These are phyloP conservation scores for Diplosoma virens DNA, from an alignment of 23 tunicate species.

Conservation along the genomic window DNA sequence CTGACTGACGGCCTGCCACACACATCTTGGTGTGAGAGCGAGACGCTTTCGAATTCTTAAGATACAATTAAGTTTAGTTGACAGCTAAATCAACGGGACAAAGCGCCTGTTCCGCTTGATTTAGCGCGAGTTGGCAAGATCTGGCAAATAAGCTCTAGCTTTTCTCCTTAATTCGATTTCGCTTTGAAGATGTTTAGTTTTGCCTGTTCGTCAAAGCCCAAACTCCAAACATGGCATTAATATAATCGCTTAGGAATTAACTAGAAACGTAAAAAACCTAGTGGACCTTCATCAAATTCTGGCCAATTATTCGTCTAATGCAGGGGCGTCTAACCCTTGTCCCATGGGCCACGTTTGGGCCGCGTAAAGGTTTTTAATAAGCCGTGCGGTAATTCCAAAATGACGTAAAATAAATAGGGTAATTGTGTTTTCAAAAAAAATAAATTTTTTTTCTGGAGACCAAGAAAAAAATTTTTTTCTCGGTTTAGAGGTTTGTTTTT, in stretches of 20 bases:
- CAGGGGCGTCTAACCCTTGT: too few species aligned
- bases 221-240: background rate
- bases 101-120: background rate
- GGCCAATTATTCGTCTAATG: too few species aligned
- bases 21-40: conserved; percentile 7
- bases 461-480: too few species aligned
- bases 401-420: too few species aligned
- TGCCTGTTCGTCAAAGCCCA: background rate
- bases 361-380: too few species aligned
- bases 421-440: too few species aligned
- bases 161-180: background rate
- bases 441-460: too few species aligned
- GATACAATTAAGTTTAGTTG: background rate
- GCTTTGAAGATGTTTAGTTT: conserved; percentile 1
- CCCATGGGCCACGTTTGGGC: too few species aligned
- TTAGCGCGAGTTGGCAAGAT: background rate
- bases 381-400: too few species aligned
- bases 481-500: too few species aligned
- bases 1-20: conserved; percentile 1
- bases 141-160: background rate
- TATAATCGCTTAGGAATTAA: conserved; percentile 7
- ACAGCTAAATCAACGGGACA: background rate
- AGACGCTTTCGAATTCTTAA: background rate
- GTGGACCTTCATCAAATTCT: too few species aligned
- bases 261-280: background rate